Conservation (phyloP, 2,797 vertebrate genomes). For the Mormyrops attenuatus region DNA sequence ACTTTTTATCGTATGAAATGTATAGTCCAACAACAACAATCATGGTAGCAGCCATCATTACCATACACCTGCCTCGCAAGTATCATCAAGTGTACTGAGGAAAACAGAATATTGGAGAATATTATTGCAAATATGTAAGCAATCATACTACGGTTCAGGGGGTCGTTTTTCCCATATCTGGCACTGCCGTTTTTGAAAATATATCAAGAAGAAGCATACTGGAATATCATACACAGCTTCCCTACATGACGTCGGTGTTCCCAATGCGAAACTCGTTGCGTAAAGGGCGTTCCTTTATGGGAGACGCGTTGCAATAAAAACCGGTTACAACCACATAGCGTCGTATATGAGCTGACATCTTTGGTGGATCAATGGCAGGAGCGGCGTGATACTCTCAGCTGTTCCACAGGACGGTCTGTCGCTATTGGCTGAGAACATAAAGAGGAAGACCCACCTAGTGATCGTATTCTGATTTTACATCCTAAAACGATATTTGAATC, state of each 20-base stretch:
- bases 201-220: background rate
- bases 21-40: background rate
- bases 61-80: background rate
- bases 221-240: background rate
- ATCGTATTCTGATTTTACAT: slow-evolving; percentile 55
- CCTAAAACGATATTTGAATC: slow-evolving; percentile 52
- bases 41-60: background rate
- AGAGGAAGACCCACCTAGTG: slow-evolving; percentile 63
- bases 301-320: slow-evolving; percentile 31
- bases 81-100: background rate
- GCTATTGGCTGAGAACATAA: slow-evolving; percentile 62
- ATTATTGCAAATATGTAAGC: background rate
- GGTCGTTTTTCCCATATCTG: background rate
- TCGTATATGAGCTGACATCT: slow-evolving; percentile 33
- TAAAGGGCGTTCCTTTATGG: slow-evolving; percentile 36
- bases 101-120: background rate
- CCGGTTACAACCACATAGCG: slow-evolving; percentile 24
- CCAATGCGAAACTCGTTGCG: slow-evolving; percentile 26
- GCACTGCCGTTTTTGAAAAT: background rate
- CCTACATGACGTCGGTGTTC: background rate
- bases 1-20: background rate
- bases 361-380: slow-evolving; percentile 39
- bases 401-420: slow-evolving; percentile 52
- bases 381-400: slow-evolving; percentile 52
- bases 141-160: background rate